Conservation (phyloP, 2,888 invertebrate species). For the Dicycla oo region DNA sequence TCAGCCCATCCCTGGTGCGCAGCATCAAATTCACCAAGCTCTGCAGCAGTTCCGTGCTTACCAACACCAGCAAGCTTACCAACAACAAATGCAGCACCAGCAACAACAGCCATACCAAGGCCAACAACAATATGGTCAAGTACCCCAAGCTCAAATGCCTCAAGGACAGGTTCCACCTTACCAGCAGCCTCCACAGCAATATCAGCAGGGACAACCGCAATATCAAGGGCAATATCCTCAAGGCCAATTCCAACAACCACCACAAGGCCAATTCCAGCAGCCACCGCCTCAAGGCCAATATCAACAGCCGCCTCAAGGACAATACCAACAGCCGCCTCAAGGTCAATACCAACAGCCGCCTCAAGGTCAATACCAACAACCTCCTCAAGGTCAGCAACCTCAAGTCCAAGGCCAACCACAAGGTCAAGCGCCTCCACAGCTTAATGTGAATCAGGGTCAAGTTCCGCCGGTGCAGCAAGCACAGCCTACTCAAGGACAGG, state of each 20-base stretch:
- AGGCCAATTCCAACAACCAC: conserved; percentile 63
- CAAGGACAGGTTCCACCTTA: conserved; percentile 72
- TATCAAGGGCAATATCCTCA: conserved; percentile 63
- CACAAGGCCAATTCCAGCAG: conserved; percentile 62
- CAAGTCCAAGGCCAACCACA: conserved; percentile 52
- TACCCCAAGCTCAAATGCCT: conserved; percentile 65
- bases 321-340: conserved; percentile 68
- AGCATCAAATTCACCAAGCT: conserved; percentile 84
- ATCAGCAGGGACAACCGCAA: conserved; percentile 61
- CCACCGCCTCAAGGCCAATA: conserved; percentile 58
- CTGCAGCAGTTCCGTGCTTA: conserved; percentile 76
- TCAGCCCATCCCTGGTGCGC: conserved; percentile 82
- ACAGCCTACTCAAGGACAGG: conserved; percentile 55
- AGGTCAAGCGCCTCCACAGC: conserved; percentile 51
- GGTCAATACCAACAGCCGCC: conserved; percentile 63
- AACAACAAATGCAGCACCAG: conserved; percentile 60
- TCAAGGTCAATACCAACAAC: conserved; percentile 67
- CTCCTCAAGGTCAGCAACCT: conserved; percentile 62
- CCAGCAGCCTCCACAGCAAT: conserved; percentile 68
- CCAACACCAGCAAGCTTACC: conserved; percentile 74
- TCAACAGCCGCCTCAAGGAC: conserved; percentile 58
- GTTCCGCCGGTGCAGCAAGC: conserved; percentile 45
- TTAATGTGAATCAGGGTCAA: conserved; percentile 57
- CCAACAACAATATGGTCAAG: conserved; percentile 64
- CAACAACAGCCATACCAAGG: conserved; percentile 57